Evolutionary conservation across 64 coral and sea anemone genomes (phyloP).

Genomic region (Actinia equina): DNA sequence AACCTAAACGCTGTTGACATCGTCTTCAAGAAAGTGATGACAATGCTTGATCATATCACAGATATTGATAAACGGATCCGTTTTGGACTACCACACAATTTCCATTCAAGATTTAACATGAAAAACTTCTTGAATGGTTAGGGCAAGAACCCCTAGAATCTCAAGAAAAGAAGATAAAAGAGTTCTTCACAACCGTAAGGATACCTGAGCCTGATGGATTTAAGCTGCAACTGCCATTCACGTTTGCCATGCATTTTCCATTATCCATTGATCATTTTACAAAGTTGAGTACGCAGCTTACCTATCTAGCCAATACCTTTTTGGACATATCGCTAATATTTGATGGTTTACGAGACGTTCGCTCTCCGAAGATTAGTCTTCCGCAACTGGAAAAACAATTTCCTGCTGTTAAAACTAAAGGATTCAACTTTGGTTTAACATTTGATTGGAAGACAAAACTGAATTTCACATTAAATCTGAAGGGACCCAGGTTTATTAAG

Average conservation of each 20-base stretch:
- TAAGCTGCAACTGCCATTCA: slow-evolving; percentile 71
- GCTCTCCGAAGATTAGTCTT: slow-evolving; percentile 41
- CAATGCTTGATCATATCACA: slow-evolving; percentile 55
- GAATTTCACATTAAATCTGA: slow-evolving; percentile 65
- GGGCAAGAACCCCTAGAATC: slow-evolving; percentile 35
- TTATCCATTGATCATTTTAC: slow-evolving; percentile 66
- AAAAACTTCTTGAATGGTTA: slow-evolving; percentile 53
- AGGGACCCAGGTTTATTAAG: slow-evolving; percentile 38
- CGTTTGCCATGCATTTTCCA: slow-evolving; percentile 56
- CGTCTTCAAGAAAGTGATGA: slow-evolving; percentile 59
- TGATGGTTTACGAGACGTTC: slow-evolving; percentile 36
- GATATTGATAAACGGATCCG: slow-evolving; percentile 47
- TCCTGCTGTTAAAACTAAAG: neutral
- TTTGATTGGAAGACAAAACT: slow-evolving; percentile 83
- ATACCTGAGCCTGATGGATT: slow-evolving; percentile 57
- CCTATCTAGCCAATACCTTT: slow-evolving; percentile 63
- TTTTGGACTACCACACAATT: slow-evolving; percentile 57
- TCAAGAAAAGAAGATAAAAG: slow-evolving; percentile 54
- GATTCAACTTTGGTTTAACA: slow-evolving; percentile 70
- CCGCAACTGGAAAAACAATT: slow-evolving; percentile 22
- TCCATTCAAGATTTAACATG: slow-evolving; percentile 63
- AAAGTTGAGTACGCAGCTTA: slow-evolving; percentile 37
- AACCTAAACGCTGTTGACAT: slow-evolving; percentile 50
- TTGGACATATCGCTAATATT: slow-evolving; percentile 63
- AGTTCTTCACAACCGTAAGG: slow-evolving; percentile 67